These are phyloP conservation scores for Agrilus mali DNA, from an alignment of 2,888 invertebrate species.

Conservation along the genomic window DNA sequence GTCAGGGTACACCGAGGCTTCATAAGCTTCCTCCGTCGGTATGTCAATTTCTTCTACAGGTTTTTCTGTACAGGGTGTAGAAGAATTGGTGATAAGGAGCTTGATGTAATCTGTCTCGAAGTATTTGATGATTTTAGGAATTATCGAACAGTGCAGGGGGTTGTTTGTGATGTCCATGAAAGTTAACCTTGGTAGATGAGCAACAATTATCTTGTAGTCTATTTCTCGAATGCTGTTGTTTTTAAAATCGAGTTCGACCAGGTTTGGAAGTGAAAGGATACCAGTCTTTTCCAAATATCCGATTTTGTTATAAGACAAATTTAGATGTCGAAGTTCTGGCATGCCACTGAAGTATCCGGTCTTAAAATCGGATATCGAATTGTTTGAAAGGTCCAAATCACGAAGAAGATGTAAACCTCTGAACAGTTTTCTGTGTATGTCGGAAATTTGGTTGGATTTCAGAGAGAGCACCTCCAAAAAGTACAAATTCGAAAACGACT, in stretches of 20 bases:
- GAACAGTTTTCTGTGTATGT: slow-evolving; percentile 19
- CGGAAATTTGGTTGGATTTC: slow-evolving; percentile 20
- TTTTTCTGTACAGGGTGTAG: no score
- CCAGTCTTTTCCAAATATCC: slow-evolving; percentile 21
- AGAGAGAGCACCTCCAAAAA: slow-evolving; percentile 25
- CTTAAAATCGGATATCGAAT: slow-evolving; percentile 21
- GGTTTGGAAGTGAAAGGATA: slow-evolving; percentile 23
- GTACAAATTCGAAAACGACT: slow-evolving; percentile 22
- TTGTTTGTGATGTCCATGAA: slow-evolving; percentile 25
- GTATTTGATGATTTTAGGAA: no score
- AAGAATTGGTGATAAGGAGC: no score
- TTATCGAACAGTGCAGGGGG: slow-evolving; percentile 20
- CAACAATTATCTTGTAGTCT: slow-evolving; percentile 25
- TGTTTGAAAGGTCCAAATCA: slow-evolving; percentile 22
- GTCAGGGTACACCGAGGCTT: slow-evolving; percentile 1
- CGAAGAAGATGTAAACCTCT: slow-evolving; percentile 20
- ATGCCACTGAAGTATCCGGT: slow-evolving; percentile 25
- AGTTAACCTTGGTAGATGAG: slow-evolving; percentile 24
- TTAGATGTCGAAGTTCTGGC: slow-evolving; percentile 25
- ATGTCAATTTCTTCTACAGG: no score
- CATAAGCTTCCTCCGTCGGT: background rate
- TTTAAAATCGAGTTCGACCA: slow-evolving; percentile 28
- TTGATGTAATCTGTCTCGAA: no score
- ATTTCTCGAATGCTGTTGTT: slow-evolving; percentile 24
- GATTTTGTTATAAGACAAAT: slow-evolving; percentile 26